phyloP scores from a whole-genome alignment of 1,140 invertebrate species.

The Varroa destructor region DNA sequence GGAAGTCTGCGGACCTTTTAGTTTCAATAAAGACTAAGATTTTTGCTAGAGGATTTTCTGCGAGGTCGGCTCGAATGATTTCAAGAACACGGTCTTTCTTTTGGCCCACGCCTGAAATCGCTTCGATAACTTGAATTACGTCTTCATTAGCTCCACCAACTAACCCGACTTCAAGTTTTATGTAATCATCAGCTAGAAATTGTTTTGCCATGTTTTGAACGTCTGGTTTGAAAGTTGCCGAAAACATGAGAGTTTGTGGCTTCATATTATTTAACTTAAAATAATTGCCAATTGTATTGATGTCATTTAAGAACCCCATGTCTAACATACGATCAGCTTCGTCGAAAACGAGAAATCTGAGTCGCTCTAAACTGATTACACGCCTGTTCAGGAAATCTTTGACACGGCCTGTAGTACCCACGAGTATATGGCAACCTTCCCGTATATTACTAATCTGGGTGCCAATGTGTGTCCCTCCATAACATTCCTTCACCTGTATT shows the following conservation, averaged over 20 bases:
- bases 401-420: constrained; percentile 82
- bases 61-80: neutral
- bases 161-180: constrained; percentile 28
- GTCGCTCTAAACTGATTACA: constrained; percentile 54
- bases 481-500: constrained; percentile 56
- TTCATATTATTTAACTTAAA: constrained; percentile 55
- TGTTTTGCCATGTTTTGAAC: constrained; percentile 22
- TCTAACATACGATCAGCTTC: constrained; percentile 94
- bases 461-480: constrained; percentile 67
- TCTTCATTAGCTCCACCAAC: constrained; percentile 17
- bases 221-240: constrained; percentile 51
- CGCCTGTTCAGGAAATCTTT: constrained; percentile 65
- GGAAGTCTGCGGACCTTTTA: constrained; percentile 15
- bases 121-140: neutral
- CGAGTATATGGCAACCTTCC: constrained; percentile 72
- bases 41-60: neutral
- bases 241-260: constrained; percentile 76
- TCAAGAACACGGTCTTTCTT: constrained; percentile 22
- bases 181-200: constrained; percentile 19
- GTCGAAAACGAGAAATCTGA: constrained; percentile 74
- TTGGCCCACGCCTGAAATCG: neutral
- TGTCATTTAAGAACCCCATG: constrained; percentile 67
- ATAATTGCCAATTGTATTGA: constrained; percentile 61
- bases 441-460: constrained; percentile 54
- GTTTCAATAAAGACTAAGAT: constrained; percentile 30